A percentile compares a stretch with the other conserved stretches of the same genome.
Evolutionary conservation across 2,888 invertebrate genomes (phyloP).

Genomic region (Tachina lurida): DNA sequence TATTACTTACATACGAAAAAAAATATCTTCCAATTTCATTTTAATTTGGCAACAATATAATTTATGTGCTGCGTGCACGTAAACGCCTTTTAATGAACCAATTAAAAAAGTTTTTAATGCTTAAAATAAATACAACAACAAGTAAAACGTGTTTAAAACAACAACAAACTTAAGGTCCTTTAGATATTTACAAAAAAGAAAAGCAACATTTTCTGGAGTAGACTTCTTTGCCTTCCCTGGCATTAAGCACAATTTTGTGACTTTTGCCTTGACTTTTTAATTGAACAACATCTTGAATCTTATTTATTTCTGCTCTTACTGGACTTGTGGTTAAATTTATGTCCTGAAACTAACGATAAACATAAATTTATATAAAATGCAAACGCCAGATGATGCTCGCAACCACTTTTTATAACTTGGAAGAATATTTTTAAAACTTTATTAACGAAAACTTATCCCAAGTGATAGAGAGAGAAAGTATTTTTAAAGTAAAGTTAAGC

Average conservation of each 20-base stretch:
- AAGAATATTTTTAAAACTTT: neutral
- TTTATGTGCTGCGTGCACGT: neutral
- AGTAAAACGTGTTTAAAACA: too few species aligned
- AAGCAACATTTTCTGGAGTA: neutral
- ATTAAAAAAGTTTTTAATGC: neutral
- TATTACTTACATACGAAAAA: too few species aligned
- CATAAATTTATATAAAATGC: neutral
- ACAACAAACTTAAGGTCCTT: neutral
- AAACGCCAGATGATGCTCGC: neutral
- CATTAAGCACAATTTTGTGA: neutral
- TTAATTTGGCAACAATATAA: neutral
- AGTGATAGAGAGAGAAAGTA: neutral
- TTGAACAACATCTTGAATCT: constrained; percentile 13
- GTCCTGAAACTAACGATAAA: neutral
- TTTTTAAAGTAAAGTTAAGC: too few species aligned
- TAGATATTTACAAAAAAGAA: neutral
- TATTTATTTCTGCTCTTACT: neutral
- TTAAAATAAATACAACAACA: too few species aligned
- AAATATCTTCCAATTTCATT: neutral
- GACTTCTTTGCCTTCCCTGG: neutral
- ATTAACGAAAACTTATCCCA: neutral
- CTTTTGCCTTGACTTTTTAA: neutral
- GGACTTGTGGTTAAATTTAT: constrained; percentile 18
- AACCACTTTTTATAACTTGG: constrained; percentile 4
- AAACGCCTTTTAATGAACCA: constrained; percentile 1